Base-by-base conservation (phyloP, 2,797 vertebrate genomes). In the Psittacula echo region DNA sequence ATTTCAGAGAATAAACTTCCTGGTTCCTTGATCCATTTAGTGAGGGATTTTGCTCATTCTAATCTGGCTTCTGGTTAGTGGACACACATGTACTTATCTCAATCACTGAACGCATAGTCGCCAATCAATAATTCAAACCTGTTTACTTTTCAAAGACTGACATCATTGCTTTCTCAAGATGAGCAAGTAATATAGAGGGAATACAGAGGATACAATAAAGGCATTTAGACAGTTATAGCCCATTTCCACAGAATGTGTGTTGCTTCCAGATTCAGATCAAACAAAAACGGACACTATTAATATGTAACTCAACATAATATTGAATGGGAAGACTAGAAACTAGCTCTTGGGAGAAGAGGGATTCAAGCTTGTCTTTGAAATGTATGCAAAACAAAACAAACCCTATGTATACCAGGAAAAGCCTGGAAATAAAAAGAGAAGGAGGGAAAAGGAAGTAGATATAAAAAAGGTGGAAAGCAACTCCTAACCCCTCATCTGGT, bases 11-110 rank as follows among this genome's bases (percentile, higher is more conserved):
- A 95, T 89, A 92, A 95, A 94, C 81, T 88, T 87, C 85, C 93
- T 71, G 89, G 80, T 85, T 86, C 45, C 68, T 56, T 94, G 88
- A 96, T 96, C 88, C 91, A 97, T 93, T 95, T 95, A 96, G 74
- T 17, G 20, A 85, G 65, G 89, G 92, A 93, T 94, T 95, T 93
- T 80, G 87, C 51, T 89, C 65, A 87, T 92, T 96, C 91, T 95
- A 84, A 95, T 89, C 85, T 87, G 77, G 70, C 76, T 86, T 88
- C 82, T 95, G 70, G 72, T 89, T 86, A 95, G 93, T n/a, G 41
- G 78, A 94, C 90, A 91, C 51, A 87, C 71, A 83, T 1, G 6
- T 29, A 94, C 88, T 87, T 78, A 89, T 75, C 85, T 90, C 74
- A 41, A 21, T 80, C 9, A 5, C n/a, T 73, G 67, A 70, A 86